Percentiles rank a stretch among this genome's conserved stretches.
phyloP scores from a whole-genome alignment of 2,888 invertebrate species.

The Nomada lathburiana region DNA sequence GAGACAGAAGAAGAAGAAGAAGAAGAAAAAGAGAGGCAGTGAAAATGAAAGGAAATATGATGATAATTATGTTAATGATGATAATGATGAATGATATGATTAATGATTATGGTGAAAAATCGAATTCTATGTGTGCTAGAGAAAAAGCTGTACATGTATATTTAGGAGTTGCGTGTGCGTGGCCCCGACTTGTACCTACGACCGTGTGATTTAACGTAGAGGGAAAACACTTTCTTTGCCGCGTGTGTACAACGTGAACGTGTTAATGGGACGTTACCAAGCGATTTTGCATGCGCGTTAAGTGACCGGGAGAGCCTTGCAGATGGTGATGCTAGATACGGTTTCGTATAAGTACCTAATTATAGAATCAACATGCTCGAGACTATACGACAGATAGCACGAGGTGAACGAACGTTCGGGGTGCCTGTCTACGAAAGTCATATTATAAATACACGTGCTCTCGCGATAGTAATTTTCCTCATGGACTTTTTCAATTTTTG shows the following conservation, averaged over 20 bases:
- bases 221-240: slow-evolving; percentile 63
- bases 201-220: slow-evolving; percentile 61
- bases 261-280: slow-evolving; percentile 73
- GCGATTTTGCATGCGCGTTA: slow-evolving; percentile 60
- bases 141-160: slow-evolving; percentile 61
- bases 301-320: slow-evolving; percentile 62
- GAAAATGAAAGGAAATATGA: neutral
- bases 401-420: slow-evolving; percentile 12
- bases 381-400: slow-evolving; percentile 29
- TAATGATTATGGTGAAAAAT: slow-evolving; percentile 12
- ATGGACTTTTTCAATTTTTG: slow-evolving; percentile 56
- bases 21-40: slow-evolving; percentile 23
- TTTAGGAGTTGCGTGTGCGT: slow-evolving; percentile 62
- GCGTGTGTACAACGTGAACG: slow-evolving; percentile 75
- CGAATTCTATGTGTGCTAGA: slow-evolving; percentile 47
- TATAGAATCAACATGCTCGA: slow-evolving; percentile 56
- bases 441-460: neutral
- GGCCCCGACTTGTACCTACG: slow-evolving; percentile 58
- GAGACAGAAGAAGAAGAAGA: slow-evolving; percentile 18
- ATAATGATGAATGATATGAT: slow-evolving; percentile 1
- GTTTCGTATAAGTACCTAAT: slow-evolving; percentile 64
- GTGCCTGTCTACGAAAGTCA: slow-evolving; percentile 24
- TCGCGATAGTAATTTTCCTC: slow-evolving; percentile 30
- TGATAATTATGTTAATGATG: neutral
- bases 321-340: slow-evolving; percentile 69